A percentile compares a stretch with the other conserved stretches of the same genome.
Evolutionary conservation across 2,113 vertebrate genomes (phyloP).

Genomic region (Axis porcinus): DNA sequence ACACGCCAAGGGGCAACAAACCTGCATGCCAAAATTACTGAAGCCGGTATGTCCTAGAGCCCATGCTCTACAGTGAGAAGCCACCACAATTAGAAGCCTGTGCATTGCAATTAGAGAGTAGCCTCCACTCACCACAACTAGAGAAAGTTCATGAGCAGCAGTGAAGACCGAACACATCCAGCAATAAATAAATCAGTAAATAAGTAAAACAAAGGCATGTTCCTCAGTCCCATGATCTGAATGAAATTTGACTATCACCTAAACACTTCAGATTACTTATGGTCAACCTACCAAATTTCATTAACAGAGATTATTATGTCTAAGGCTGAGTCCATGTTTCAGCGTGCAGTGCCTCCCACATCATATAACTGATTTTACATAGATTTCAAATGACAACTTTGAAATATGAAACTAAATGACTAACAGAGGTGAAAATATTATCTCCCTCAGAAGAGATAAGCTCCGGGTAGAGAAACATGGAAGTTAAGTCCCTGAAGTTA

Average conservation of each 20-base stretch:
- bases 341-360: neutral
- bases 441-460: neutral
- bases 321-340: neutral
- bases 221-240: neutral
- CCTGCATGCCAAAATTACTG: neutral
- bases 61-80: neutral
- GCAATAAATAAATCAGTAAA: accelerated
- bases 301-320: neutral
- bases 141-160: neutral
- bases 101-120: neutral
- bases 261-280: neutral
- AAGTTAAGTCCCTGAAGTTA: neutral
- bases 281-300: neutral
- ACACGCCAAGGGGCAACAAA: neutral
- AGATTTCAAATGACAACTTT: neutral
- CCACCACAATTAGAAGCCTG: neutral
- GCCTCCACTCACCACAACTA: neutral
- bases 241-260: neutral
- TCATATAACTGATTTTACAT: neutral
- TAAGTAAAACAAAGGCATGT: neutral
- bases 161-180: neutral
- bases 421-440: neutral
- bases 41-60: neutral
- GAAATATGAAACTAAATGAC: neutral
- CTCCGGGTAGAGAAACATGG: neutral